Evolutionary conservation across 1,140 invertebrate species (phyloP).

Genomic region (Drosophila hydei): DNA sequence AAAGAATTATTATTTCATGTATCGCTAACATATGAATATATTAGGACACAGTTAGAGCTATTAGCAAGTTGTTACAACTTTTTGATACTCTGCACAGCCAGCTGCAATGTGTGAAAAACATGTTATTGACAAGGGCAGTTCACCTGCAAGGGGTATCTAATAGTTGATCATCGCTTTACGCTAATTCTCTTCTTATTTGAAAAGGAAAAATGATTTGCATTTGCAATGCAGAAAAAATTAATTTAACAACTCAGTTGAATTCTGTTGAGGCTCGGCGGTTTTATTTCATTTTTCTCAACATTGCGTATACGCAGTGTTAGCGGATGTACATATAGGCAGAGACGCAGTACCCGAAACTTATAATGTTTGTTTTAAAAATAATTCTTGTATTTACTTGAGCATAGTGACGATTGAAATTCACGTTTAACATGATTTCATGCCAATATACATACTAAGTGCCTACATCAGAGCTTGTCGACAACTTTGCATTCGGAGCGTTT

Average conservation of each 20-base stretch:
- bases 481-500: conserved; percentile 76
- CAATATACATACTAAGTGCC: conserved; percentile 44
- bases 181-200: conserved; percentile 32
- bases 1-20: background rate
- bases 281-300: conserved; percentile 25
- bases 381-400: conserved; percentile 29
- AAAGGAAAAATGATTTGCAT: conserved; percentile 42
- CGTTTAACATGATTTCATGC: conserved; percentile 27
- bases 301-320: conserved; percentile 68
- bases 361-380: conserved; percentile 48
- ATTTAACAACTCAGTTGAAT: conserved; percentile 82
- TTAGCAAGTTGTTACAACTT: conserved; percentile 1
- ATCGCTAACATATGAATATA: too few species aligned
- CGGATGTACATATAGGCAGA: conserved; percentile 8
- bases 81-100: background rate
- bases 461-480: conserved; percentile 62
- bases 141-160: conserved; percentile 2
- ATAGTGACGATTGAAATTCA: conserved; percentile 22
- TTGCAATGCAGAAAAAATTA: conserved; percentile 76
- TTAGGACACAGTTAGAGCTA: background rate
- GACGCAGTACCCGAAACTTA: background rate
- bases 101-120: background rate
- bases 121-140: background rate
- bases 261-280: conserved; percentile 68
- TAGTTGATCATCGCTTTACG: background rate